Base-by-base conservation (phyloP, 2,888 invertebrate species). In the Tiliacea citrago region DNA sequence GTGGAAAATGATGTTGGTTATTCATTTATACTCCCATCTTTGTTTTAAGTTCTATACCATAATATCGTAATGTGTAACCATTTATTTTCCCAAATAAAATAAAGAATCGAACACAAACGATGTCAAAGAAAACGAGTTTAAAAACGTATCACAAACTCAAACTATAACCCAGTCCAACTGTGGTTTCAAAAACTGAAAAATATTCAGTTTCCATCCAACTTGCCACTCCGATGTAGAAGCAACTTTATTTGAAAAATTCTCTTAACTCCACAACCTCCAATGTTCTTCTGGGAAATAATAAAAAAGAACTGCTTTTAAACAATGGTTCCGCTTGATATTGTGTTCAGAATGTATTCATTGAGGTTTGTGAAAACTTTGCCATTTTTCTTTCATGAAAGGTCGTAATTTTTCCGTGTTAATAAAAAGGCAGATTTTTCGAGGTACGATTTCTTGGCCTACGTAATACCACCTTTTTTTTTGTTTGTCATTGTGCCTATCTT, bases 231-330 rank as follows among this genome's bases (percentile, higher is more conserved):
- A 65, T 57, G 84, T 67, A 16, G 60, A 61, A 9, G 18, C 24
- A 82, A 83, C 71, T 83, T 84, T 79, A 84, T 84, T 84, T 69
- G 51, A 75, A 66, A 71, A 75, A 75, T 58, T 62, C 68, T 72
- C 61, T 55, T 71, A 69, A 78, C 81, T 82, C 70, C 13, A 16
- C n/a, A 76, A 61, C 65, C 76, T 62, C 63, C 72, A 68, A 74
- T 77, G 72, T 73, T 79, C 53, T 69, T 72, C 42, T 47, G 57
- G 24, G 13, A 77, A 81, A 81, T 70, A 77, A 77, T 61, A 73
- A 73, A 77, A 65, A 61, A 21, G 18, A 61, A 68, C 29, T 67
- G 62, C 24, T 53, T 75, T 70, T 42, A 70, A 60, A 70, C 74
- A 84, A 83, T 57, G 81, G 67, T 70, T 68, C 61, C 72, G 67